Evolutionary conservation across 2,888 invertebrate genomes (phyloP), one percentile per base, ranked within the genome.

Genomic region (Metalampra italica): DNA sequence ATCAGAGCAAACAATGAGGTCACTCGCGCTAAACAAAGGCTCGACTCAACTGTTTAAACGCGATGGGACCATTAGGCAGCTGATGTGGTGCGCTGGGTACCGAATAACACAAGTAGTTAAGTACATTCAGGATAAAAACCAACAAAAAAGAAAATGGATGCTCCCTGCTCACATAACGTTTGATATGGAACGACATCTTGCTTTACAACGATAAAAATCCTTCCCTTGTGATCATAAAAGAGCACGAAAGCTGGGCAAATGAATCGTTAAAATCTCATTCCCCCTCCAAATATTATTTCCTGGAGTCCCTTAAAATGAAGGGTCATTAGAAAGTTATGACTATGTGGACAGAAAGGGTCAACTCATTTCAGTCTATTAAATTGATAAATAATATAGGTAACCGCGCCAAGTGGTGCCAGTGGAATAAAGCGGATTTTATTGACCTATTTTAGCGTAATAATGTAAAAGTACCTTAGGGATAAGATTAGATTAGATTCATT

Each of bases 181-280:
- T 50, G 40, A 51, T 38, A 36, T 45, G 40, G 47, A 56, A 50
- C 40, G 50, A 53, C 53, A 46, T 56, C 46, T 55, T 52, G 50
- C 55, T 54, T 54, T 54, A 57, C 50, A 51, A 50, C 56, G 52
- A 59, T 55, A 59, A 59, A 59, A 58, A 54, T 51, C 48, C 47
- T 49, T 51, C 53, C 52, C 51, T 49, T 40, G 50, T 54, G 52
- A 58, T 56, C 56, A 56, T 58, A 63, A 60, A 57, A 60, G 55
- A 56, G 57, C 51, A 59, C 49, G 45, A 56, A 62, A 56, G 62
- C 53, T 59, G 51, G 57, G 59, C 56, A 68, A 75, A 72, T 70
- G 64, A 70, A 66, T 71, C 73, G 65, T 73, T 71, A 71, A 75
- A 75, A 69, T 71, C 71, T 66, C 70, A 71, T 71, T 69, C 60